A percentile compares a stretch with the other conserved stretches of the same genome.
phyloP scores from a whole-genome alignment of 2,888 invertebrate genomes.

The Mycalesis mineus region DNA sequence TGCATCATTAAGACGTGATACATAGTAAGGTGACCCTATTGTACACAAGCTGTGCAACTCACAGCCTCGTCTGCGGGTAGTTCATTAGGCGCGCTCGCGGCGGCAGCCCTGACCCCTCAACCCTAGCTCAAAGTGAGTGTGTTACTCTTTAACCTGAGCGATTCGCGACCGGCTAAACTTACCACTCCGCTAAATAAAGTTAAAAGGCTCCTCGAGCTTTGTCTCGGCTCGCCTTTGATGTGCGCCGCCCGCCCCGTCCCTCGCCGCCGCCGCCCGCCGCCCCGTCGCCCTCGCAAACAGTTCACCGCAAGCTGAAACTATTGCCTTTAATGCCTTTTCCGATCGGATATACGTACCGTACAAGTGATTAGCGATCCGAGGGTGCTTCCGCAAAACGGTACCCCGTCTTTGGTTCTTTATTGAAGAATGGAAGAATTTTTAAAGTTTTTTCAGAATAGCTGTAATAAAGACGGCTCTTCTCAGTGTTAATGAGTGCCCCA shows the following conservation, averaged over 20 bases:
- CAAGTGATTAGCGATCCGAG: slow-evolving; percentile 69
- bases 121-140: slow-evolving; percentile 73
- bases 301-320: slow-evolving; percentile 74
- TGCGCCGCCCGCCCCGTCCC: slow-evolving; percentile 39
- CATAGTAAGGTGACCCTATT: background rate
- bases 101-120: slow-evolving; percentile 50
- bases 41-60: background rate
- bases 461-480: too few species aligned
- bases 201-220: slow-evolving; percentile 77
- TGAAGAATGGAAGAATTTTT: too few species aligned
- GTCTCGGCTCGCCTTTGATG: slow-evolving; percentile 77
- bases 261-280: slow-evolving; percentile 32
- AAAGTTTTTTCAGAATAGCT: too few species aligned
- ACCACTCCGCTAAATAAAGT: slow-evolving; percentile 79
- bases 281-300: slow-evolving; percentile 57
- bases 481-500: too few species aligned
- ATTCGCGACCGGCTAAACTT: slow-evolving; percentile 78
- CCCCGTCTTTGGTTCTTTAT: too few species aligned
- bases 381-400: slow-evolving; percentile 53
- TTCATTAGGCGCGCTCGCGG: slow-evolving; percentile 10
- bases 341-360: slow-evolving; percentile 54
- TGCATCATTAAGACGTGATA: background rate
- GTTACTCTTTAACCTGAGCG: slow-evolving; percentile 79
- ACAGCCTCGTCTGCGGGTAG: background rate
- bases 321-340: slow-evolving; percentile 74